Evolutionary conservation across 2,888 invertebrate species (phyloP).

Genomic region (Ceratothoa steindachneri): DNA sequence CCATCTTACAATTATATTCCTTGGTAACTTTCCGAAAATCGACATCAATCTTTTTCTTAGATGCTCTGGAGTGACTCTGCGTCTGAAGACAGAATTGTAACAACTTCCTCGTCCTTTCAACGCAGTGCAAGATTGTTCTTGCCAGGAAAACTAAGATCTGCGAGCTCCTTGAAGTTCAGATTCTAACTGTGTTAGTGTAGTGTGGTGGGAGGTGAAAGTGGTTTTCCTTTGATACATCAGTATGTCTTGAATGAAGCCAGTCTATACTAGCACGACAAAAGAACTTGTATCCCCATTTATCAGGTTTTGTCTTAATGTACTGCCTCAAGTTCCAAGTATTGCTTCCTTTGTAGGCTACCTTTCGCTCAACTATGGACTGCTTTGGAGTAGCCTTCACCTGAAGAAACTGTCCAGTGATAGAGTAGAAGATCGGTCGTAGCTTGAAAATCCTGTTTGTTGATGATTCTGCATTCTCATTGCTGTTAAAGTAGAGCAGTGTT

Average conservation of each 20-base stretch:
- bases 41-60: too few relatives aligned
- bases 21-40: too few relatives aligned
- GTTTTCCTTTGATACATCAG: constrained; percentile 17
- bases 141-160: too few relatives aligned
- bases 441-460: constrained; percentile 19
- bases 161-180: not conserved
- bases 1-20: too few relatives aligned
- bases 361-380: constrained; percentile 22
- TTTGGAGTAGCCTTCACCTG: constrained; percentile 13
- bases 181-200: too few relatives aligned
- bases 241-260: constrained; percentile 29
- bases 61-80: too few relatives aligned
- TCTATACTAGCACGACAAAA: constrained; percentile 17
- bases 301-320: constrained; percentile 16
- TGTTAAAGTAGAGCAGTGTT: constrained; percentile 13
- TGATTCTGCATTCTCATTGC: constrained; percentile 1
- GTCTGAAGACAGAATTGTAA: too few relatives aligned
- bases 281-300: constrained; percentile 27
- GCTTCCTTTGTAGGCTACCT: constrained; percentile 24
- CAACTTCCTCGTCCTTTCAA: too few relatives aligned
- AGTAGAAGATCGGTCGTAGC: constrained; percentile 1
- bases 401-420: constrained; percentile 14
- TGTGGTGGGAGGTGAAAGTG: not conserved
- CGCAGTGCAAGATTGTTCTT: too few relatives aligned
- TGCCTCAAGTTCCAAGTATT: constrained; percentile 9